Percentiles rank a stretch among this genome's conserved stretches.
These are phyloP conservation scores for Corythaixoides concolor DNA, from an alignment of 2,113 vertebrate genomes.

Conservation along the genomic window DNA sequence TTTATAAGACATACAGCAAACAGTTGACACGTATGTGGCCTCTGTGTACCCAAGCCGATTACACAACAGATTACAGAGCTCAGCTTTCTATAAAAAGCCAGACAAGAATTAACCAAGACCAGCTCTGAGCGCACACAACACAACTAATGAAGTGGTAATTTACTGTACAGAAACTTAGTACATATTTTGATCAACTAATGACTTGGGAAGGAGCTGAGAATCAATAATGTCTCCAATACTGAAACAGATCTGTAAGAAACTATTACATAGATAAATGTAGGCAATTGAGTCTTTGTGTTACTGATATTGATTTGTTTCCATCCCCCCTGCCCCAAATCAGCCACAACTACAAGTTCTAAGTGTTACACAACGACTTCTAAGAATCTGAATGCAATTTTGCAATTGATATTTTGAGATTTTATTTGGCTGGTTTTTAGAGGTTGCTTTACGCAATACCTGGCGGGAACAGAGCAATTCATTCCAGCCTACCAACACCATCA, in stretches of 20 bases:
- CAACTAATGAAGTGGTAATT: constrained; percentile 23
- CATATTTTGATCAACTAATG: background rate
- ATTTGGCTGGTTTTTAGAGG: background rate
- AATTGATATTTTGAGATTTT: background rate
- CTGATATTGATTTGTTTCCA: background rate
- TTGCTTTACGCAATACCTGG: background rate
- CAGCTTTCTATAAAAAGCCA: background rate
- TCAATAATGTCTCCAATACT: background rate
- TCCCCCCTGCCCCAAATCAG: background rate
- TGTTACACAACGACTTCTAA: background rate
- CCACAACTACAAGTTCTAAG: background rate
- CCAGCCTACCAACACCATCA: background rate
- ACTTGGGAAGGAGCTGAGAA: background rate
- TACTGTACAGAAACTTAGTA: background rate
- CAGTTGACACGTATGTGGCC: background rate
- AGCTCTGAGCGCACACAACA: background rate
- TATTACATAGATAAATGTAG: background rate
- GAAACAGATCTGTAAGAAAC: background rate
- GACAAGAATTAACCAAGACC: background rate
- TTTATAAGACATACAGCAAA: background rate
- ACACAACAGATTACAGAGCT: background rate
- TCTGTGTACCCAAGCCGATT: background rate
- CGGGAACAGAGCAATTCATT: background rate
- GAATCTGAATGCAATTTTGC: background rate
- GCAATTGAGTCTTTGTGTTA: background rate